These are phyloP conservation scores for Silurus lanzhouensis DNA, from an alignment of 2,797 vertebrate species.

Conservation along the genomic window DNA sequence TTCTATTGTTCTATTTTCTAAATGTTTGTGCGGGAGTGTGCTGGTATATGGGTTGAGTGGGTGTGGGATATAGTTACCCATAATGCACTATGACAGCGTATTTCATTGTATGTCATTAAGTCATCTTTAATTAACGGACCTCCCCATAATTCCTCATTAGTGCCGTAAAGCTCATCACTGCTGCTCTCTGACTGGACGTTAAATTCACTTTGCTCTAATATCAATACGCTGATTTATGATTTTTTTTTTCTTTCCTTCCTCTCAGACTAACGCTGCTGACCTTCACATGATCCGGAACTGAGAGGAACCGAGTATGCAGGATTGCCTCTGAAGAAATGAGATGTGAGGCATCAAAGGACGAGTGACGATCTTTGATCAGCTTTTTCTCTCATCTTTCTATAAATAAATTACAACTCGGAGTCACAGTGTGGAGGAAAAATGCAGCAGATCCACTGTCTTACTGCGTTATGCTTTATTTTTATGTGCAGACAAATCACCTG, in stretches of 20 bases:
- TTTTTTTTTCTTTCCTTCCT: neutral
- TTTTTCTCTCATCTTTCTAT: slow-evolving; percentile 32
- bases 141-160: slow-evolving; percentile 49
- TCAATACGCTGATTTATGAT: slow-evolving; percentile 38
- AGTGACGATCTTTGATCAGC: slow-evolving; percentile 65
- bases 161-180: slow-evolving; percentile 48
- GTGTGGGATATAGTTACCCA: slow-evolving; percentile 5
- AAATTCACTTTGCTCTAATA: slow-evolving; percentile 49
- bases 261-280: slow-evolving; percentile 34
- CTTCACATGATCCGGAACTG: slow-evolving; percentile 53
- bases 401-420: slow-evolving; percentile 43
- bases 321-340: slow-evolving; percentile 58
- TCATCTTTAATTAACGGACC: slow-evolving; percentile 48
- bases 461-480: neutral
- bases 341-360: slow-evolving; percentile 61
- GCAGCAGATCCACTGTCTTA: neutral
- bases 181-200: slow-evolving; percentile 41
- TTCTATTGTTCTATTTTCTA: neutral
- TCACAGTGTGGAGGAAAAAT: slow-evolving; percentile 57
- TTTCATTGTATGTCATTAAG: slow-evolving; percentile 40
- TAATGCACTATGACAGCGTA: slow-evolving; percentile 47
- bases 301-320: slow-evolving; percentile 36
- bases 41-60: neutral
- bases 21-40: neutral
- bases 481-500: neutral